Conservation (phyloP, 2,113 vertebrate species). For the Syrrhaptes paradoxus region DNA sequence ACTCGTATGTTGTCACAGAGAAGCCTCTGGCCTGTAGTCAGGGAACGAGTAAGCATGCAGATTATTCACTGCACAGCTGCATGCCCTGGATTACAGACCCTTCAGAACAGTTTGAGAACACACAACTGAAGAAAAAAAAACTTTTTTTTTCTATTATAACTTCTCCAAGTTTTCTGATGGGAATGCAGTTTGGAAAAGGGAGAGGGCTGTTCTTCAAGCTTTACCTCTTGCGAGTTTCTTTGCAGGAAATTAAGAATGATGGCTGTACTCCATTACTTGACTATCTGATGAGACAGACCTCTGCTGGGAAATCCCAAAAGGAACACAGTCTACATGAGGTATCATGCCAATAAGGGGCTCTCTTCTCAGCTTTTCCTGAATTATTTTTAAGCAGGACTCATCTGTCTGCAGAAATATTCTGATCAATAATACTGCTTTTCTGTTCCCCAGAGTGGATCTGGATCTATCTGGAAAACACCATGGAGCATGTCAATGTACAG, state of each 20-base stretch:
- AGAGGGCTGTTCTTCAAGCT: background rate
- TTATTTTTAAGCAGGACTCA: background rate
- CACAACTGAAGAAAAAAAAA: background rate
- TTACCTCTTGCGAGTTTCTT: background rate
- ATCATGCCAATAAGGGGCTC: background rate
- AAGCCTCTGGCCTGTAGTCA: conserved; percentile 42
- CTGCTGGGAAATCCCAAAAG: background rate
- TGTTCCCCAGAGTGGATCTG: background rate
- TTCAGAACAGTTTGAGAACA: background rate
- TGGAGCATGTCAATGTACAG: background rate
- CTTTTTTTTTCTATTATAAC: background rate
- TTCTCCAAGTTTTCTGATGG: background rate
- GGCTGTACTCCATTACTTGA: background rate
- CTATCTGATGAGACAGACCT: background rate
- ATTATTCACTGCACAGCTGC: conserved; percentile 29
- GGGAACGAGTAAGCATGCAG: conserved; percentile 1
- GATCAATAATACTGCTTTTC: background rate
- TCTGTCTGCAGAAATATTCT: background rate
- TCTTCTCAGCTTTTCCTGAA: background rate
- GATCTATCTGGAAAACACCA: background rate
- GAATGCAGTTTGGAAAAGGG: conserved; percentile 7
- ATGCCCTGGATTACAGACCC: background rate
- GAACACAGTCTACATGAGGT: rapidly evolving
- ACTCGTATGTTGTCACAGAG: conserved; percentile 37
- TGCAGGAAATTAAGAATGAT: background rate